These are phyloP conservation scores for Ceratosolen fusciceps DNA, from an alignment of 1,140 invertebrate genomes.

Conservation along the genomic window DNA sequence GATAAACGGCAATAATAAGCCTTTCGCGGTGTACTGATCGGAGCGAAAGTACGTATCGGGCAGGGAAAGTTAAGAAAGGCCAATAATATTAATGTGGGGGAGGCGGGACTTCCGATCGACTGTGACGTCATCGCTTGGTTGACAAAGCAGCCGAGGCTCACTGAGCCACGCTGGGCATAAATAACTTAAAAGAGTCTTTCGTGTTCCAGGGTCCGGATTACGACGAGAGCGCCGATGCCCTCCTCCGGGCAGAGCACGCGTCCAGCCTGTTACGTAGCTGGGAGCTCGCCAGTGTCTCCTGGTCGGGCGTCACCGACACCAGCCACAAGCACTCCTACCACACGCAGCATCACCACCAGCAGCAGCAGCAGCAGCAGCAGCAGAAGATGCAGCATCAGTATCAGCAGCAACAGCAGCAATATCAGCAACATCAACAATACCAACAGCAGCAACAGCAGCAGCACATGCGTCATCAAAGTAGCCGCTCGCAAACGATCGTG, in stretches of 20 bases:
- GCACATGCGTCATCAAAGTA: background rate
- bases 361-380: slow-evolving; percentile 26
- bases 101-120: no score
- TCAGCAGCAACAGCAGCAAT: background rate
- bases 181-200: background rate
- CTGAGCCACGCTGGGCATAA: background rate
- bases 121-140: no score
- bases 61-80: background rate
- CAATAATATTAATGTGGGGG: no score
- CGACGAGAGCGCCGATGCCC: slow-evolving; percentile 69
- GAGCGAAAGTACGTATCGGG: no score
- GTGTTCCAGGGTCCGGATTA: slow-evolving; percentile 79
- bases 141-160: no score
- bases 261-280: slow-evolving; percentile 61
- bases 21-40: no score
- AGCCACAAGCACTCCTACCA: background rate
- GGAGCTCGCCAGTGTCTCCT: slow-evolving; percentile 64
- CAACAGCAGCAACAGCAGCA: background rate
- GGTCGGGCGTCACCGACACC: slow-evolving; percentile 54
- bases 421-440: background rate
- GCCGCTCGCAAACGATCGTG: background rate
- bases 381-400: slow-evolving; percentile 34
- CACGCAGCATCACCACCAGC: background rate
- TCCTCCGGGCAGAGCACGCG: slow-evolving; percentile 59
- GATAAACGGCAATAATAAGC: no score